These are phyloP conservation scores for Drosophila pachea DNA, from an alignment of 1,140 invertebrate species.

Conservation along the genomic window DNA sequence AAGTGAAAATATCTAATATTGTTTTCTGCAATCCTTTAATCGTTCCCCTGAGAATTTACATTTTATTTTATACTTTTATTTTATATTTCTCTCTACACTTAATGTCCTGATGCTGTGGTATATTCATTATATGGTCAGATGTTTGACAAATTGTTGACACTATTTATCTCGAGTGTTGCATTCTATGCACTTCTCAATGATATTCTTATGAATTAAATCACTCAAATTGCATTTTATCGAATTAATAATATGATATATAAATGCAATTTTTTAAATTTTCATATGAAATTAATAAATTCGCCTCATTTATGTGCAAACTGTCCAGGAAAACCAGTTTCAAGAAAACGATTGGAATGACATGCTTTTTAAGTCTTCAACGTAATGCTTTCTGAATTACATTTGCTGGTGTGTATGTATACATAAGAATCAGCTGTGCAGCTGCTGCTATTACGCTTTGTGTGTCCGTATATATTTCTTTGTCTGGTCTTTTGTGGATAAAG, in stretches of 20 bases:
- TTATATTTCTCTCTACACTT: no score
- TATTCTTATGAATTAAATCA: no score
- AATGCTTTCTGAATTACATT: conserved; percentile 29
- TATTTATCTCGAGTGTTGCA: no score
- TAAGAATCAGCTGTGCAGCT: conserved; percentile 66
- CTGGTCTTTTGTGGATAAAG: conserved; percentile 40
- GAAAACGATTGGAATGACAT: conserved; percentile 9
- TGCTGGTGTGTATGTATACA: conserved; percentile 15
- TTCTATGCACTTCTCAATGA: no score
- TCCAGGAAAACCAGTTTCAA: conserved; percentile 29
- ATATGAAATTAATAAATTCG: conserved; percentile 16
- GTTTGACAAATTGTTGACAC: no score
- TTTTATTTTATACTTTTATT: no score
- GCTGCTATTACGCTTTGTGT: conserved; percentile 22
- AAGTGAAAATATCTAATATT: no score
- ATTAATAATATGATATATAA: conserved; percentile 14
- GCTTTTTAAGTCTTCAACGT: conserved; percentile 15
- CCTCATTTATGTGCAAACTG: background rate
- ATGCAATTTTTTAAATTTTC: conserved; percentile 24
- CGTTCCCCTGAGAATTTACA: no score
- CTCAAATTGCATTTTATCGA: background rate
- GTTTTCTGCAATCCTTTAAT: no score
- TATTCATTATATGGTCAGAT: no score
- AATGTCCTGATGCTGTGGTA: no score
- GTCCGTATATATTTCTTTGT: conserved; percentile 58